phyloP scores from a whole-genome alignment of 2,888 invertebrate species.

The Tuta absoluta region DNA sequence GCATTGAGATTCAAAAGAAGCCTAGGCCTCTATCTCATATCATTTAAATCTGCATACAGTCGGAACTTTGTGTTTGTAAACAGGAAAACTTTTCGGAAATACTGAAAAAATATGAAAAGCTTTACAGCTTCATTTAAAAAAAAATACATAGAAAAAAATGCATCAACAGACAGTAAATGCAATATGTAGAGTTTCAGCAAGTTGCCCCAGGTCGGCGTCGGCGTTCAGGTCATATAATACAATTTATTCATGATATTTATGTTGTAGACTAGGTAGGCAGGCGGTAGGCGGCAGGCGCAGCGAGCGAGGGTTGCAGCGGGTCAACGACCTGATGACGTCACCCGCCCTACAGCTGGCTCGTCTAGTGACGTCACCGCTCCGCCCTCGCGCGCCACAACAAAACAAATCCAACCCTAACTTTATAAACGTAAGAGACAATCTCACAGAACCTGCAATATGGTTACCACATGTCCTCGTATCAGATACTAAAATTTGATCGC shows the following conservation, averaged over 20 bases:
- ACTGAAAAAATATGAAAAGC: background rate
- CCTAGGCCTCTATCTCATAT: background rate
- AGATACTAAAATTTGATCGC: slow-evolving; percentile 63
- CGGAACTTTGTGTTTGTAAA: background rate
- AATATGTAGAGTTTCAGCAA: slow-evolving; percentile 45
- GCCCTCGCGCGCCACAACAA: slow-evolving; percentile 55
- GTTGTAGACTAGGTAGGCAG: slow-evolving; percentile 26
- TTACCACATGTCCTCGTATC: slow-evolving; percentile 64
- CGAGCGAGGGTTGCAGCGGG: slow-evolving; percentile 64
- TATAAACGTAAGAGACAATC: slow-evolving; percentile 61
- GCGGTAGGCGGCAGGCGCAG: slow-evolving; percentile 34
- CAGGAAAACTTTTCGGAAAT: background rate
- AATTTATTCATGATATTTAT: slow-evolving; percentile 66
- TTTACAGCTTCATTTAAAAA: background rate
- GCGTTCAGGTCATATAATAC: slow-evolving; percentile 55
- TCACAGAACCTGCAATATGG: slow-evolving; percentile 55
- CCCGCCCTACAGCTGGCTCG: slow-evolving; percentile 78
- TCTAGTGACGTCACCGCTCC: slow-evolving; percentile 70
- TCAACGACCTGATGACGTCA: slow-evolving; percentile 76
- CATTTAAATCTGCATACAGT: background rate
- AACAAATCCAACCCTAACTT: slow-evolving; percentile 60
- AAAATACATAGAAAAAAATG: background rate
- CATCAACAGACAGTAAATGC: slow-evolving; percentile 24
- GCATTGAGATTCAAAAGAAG: too few relatives aligned
- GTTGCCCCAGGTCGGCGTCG: slow-evolving; percentile 72